These are phyloP conservation scores for Bombus fervidus DNA, from an alignment of 1,140 invertebrate species.

Conservation along the genomic window DNA sequence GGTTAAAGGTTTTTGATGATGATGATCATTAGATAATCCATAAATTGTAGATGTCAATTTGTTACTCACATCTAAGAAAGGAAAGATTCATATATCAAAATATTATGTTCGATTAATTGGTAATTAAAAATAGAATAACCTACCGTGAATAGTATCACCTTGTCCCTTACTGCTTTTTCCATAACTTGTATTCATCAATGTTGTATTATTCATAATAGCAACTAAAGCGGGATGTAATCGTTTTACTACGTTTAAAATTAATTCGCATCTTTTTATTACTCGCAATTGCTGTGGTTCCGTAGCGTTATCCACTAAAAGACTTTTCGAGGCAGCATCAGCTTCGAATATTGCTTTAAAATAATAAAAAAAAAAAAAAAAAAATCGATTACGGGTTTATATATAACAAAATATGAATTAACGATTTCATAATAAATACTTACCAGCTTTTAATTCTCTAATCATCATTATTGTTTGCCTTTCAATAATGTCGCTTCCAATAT, in stretches of 20 bases:
- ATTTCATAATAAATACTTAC: constrained; percentile 58
- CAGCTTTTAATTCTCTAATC: constrained; percentile 79
- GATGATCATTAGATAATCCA: constrained; percentile 52
- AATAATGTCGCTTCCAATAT: constrained; percentile 78
- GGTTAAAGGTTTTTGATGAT: constrained; percentile 63
- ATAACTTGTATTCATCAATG: constrained; percentile 63
- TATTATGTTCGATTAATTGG: background rate
- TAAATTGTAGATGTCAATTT: constrained; percentile 67
- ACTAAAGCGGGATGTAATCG: constrained; percentile 75
- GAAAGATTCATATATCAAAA: background rate
- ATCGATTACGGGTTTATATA: background rate
- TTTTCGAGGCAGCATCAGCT: constrained; percentile 75
- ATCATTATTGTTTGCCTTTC: constrained; percentile 77
- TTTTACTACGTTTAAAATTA: constrained; percentile 78
- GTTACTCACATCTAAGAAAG: constrained; percentile 51
- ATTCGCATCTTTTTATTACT: constrained; percentile 80
- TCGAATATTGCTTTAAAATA: constrained; percentile 76
- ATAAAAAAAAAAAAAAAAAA: constrained; percentile 35
- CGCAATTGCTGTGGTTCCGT: constrained; percentile 78
- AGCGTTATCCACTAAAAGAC: constrained; percentile 70
- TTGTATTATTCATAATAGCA: constrained; percentile 75
- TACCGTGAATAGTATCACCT: constrained; percentile 65
- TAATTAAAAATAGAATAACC: background rate
- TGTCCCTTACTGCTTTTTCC: constrained; percentile 63
- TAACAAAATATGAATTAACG: background rate